These are phyloP conservation scores for Penaeus indicus DNA, from an alignment of 1,140 invertebrate genomes.

Conservation along the genomic window DNA sequence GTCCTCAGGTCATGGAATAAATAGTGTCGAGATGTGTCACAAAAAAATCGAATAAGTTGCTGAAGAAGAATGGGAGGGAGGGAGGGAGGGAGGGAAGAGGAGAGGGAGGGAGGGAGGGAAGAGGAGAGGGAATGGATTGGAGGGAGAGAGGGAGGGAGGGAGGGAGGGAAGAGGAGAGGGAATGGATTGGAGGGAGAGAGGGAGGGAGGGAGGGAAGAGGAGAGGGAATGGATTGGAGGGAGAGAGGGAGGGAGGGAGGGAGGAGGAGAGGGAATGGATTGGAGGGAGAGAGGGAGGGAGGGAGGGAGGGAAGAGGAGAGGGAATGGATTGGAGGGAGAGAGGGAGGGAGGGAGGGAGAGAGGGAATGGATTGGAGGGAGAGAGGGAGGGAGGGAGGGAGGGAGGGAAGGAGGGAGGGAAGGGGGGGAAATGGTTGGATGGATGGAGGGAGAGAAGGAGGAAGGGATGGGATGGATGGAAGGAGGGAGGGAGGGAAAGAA, in stretches of 20 bases:
- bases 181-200: neutral
- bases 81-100: no score
- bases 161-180: neutral
- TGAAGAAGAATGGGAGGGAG: no score
- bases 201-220: neutral
- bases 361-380: neutral
- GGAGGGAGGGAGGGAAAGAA: no score
- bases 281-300: neutral
- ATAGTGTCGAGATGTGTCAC: no score
- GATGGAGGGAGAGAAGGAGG: no score
- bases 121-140: neutral
- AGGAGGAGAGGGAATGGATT: neutral
- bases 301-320: neutral
- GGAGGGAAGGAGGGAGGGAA: neutral
- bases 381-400: neutral
- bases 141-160: neutral
- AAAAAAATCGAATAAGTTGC: no score
- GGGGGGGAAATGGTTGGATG: no score
- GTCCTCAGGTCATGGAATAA: no score
- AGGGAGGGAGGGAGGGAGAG: no score
- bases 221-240: neutral
- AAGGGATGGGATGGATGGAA: no score
- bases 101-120: no score
- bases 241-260: neutral
- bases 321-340: no score